A percentile compares a stretch with the other conserved stretches of the same genome.
phyloP scores from a whole-genome alignment of 1,140 invertebrate genomes.

The Oscheius sp. region DNA sequence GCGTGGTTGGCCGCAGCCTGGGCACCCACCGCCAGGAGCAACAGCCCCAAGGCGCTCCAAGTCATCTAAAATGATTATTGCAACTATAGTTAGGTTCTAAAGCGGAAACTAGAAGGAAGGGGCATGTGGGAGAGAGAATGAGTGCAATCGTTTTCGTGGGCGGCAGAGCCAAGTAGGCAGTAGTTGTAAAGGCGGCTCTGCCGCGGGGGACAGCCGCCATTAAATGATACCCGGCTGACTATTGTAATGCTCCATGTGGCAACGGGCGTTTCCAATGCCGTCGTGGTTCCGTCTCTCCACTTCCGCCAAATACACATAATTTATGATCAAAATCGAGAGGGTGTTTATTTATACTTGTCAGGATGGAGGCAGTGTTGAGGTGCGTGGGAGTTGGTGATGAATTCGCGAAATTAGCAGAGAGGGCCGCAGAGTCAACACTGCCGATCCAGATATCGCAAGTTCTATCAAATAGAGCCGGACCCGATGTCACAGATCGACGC shows the following conservation, averaged over 20 bases:
- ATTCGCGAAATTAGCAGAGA: slow-evolving; percentile 4
- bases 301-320: no score
- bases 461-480: slow-evolving; percentile 7
- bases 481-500: background rate
- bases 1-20: background rate
- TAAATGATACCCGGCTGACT: slow-evolving; percentile 13
- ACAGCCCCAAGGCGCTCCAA: background rate
- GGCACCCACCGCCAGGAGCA: background rate
- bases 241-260: slow-evolving; percentile 13
- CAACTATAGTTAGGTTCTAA: background rate
- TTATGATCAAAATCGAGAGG: no score
- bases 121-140: background rate
- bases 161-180: slow-evolving; percentile 5
- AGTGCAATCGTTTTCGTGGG: background rate
- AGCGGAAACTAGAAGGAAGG: background rate
- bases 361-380: no score
- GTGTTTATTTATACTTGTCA: no score
- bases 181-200: slow-evolving; percentile 3
- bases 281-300: no score
- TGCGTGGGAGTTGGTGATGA: no score
- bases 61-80: background rate
- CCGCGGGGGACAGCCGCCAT: slow-evolving; percentile 1
- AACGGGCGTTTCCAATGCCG: background rate
- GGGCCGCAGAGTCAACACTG: slow-evolving; percentile 2
- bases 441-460: slow-evolving; percentile 6